Evolutionary conservation across 2,113 vertebrate genomes (phyloP), one percentile per base, ranked within the genome.

Genomic region (Siniperca knerii): DNA sequence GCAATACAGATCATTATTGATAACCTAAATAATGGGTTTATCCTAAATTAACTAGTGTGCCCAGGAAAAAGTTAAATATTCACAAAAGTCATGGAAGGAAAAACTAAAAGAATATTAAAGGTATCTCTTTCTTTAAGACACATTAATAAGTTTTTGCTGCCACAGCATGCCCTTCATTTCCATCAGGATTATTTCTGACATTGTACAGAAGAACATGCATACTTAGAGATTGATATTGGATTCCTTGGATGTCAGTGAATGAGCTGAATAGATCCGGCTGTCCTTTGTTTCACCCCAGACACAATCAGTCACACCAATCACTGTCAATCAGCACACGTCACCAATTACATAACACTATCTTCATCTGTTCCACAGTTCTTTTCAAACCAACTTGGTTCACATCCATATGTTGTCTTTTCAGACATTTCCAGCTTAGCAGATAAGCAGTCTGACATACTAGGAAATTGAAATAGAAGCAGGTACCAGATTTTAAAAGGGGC

Each of bases 1-100:
- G 65, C 87, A 92, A 90, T 90, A 85, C 86, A 84, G 87, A 92
- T 92, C 87, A 83, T 83, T 86, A 71, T 73, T 76, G 57, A 84
- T 84, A 91, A 87, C 75, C 81, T 82, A 83, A 67, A 87, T 72
- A 81, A 57, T 58, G 29, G 75, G 68, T 86, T 29, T 81, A 88
- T 89, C 78, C 65, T 85, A 75, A 90, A 74, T 85, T 81, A 87
- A 37, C 25, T 61, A 10, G 50, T 48, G 37, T 37, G 13, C n/a
- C 4, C 8, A 29, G 20, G 16, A 75, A 66, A 75, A 66, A 48
- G 69, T 81, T 12, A 68, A 33, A 82, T 48, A 75, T 73, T 71
- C 74, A 76, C 12, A 55, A 12, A 20, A 58, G 16, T 61, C 10
- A 13, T 15, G 11, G 5, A 67, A 73, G 25, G 29, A 50, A 87